Base-by-base conservation (phyloP, 2,797 vertebrate species). In the Myotis pilosus region DNA sequence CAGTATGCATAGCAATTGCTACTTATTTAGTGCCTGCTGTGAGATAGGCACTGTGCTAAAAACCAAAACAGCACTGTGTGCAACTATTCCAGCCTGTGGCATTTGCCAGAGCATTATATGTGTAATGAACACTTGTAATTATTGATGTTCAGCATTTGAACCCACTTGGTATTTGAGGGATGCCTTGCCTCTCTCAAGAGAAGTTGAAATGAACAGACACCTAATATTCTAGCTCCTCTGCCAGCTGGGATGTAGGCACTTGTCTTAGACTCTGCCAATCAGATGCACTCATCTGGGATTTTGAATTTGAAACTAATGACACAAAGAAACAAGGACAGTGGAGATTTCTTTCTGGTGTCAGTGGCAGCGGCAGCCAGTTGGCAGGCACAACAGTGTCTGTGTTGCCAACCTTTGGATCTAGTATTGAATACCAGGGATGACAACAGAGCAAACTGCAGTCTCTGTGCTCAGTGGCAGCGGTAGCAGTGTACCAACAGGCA, bases 261-360 rank as follows among this genome's bases (percentile, higher is more conserved):
- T 87, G 94, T 85, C 49, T 75, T 55, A 62, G 76, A 41, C 92
- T 80, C 41, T 95, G 96, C 97, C 93, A 2, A 97, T 97, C 97
- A 96, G 97, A 94, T 96, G 94, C 74, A 78, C 92, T 95, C 76
- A 80, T 82, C 81, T 95, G 92, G 85, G 90, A 92, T 88, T 96
- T 76, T 96, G 87, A 96, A 96, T 93, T 89, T 93, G 95, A 96
- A 92, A 96, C 96, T 92, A 96, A 95, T 94, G 97, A 93, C 93
- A 96, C 84, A 94, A 92, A 94, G 92, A 90, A 93, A 85, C 89
- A 96, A 92, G 28, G 92, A 95, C 93, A 96, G 78, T 79, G 55
- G 93, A 94, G 92, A 87, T 22, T 88, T 87, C 81, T 94, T 87
- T 83, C 64, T 91, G 93, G 89, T 95, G 94, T 96, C 93, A 10